Conservation (phyloP, 2,797 vertebrate species). For the Acipenser ruthenus region DNA sequence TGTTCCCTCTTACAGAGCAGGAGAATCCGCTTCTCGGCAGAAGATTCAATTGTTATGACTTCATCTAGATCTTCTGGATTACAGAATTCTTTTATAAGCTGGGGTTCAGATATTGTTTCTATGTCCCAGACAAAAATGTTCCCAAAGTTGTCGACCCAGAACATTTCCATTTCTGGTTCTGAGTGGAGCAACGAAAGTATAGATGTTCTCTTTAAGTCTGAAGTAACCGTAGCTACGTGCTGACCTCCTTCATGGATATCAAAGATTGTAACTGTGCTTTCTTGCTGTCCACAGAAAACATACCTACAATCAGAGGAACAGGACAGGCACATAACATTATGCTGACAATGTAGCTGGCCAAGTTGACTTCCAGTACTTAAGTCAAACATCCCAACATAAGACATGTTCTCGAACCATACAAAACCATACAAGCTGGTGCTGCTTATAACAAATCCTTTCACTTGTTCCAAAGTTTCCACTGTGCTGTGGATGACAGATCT, state of each 20-base stretch:
- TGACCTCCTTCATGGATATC: constrained; percentile 24
- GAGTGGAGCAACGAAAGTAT: constrained; percentile 40
- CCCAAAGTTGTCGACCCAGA: constrained; percentile 51
- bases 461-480: background rate
- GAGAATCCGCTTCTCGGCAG: constrained; percentile 30
- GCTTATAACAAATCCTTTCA: constrained; percentile 31
- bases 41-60: constrained; percentile 46
- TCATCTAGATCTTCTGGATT: constrained; percentile 15
- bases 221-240: constrained; percentile 33
- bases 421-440: constrained; percentile 28
- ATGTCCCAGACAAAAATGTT: constrained; percentile 53
- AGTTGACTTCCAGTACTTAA: constrained; percentile 25
- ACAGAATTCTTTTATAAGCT: constrained; percentile 37
- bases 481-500: constrained; percentile 15
- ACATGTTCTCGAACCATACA: constrained; percentile 45
- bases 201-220: constrained; percentile 31
- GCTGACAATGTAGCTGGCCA: constrained; percentile 41
- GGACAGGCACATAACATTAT: constrained; percentile 47
- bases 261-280: constrained; percentile 50
- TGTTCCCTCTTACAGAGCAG: constrained; percentile 51
- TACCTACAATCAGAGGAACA: constrained; percentile 34
- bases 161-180: constrained; percentile 34
- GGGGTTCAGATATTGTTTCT: constrained; percentile 27
- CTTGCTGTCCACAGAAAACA: constrained; percentile 55
- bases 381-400: constrained; percentile 40